Base-by-base conservation (phyloP, 2,797 vertebrate genomes). In the Podarcis siculus region DNA sequence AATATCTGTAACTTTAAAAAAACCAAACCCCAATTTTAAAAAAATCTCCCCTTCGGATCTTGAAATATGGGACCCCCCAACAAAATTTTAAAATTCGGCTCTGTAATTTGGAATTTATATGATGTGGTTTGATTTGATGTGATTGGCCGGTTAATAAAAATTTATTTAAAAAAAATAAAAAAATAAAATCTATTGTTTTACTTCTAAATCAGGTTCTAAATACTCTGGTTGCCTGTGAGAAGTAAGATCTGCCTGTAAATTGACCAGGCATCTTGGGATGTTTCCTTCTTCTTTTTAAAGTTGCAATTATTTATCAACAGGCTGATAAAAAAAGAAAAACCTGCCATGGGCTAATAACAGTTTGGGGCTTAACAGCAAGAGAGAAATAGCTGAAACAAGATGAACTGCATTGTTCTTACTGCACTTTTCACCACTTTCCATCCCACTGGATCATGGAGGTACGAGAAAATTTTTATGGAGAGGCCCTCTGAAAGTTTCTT, bases 351-450 rank as follows among this genome's bases (percentile, higher is more conserved):
- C 72, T 19, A 77, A 4, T 83, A 61, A 72, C 15, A 64, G 42
- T 8, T 25, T 8, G 12, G 12, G 3, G 30, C 19, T 86, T 61
- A 61, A 76, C 67, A 78, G 15, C 49, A 75, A 80, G 69, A 7
- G 30, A 23, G 27, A 84, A 76, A 66, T n/a, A 64, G 75, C 30
- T 90, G 55, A 79, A 91, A 88, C 10, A 91, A 83, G 66, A 87
- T 79, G 64, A 93, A 87, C 30, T 89, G 30, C 2, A 86, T 27
- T 91, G 94, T 91, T 86, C 95, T 96, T 96, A 96, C 95, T 93
- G 92, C 89, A 83, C 64, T 79, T 93, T 96, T 96, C 90, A 95
- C 72, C 87, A 95, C 85, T 89, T 93, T 95, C 95, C 96, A 96
- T 88, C 92, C 95, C 32, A 92, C 86, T 73, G 86, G 83, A 83